Percentiles rank a stretch among this genome's conserved stretches.
Evolutionary conservation across 1,140 invertebrate genomes (phyloP).

Genomic region (Tachypleus tridentatus): DNA sequence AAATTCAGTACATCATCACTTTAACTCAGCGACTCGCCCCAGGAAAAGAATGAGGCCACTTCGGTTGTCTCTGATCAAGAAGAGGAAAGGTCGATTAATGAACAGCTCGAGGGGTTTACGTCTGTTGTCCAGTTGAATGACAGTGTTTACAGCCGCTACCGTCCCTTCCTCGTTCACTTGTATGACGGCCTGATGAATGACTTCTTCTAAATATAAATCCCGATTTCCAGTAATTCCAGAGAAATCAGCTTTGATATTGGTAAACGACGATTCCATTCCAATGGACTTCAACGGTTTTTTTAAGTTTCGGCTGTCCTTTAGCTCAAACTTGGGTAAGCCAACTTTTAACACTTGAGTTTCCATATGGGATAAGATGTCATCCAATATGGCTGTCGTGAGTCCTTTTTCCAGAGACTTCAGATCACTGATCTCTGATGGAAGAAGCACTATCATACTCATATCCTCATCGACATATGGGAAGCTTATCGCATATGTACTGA

Average conservation of each 20-base stretch:
- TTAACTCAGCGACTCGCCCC: too few species aligned
- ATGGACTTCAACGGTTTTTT: conserved; percentile 20
- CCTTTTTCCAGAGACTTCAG: conserved; percentile 21
- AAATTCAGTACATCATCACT: too few species aligned
- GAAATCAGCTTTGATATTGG: conserved; percentile 19
- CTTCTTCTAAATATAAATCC: conserved; percentile 29
- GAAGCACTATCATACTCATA: conserved; percentile 58
- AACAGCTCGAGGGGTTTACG: too few species aligned
- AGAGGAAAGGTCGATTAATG: too few species aligned
- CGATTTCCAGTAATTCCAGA: conserved; percentile 17
- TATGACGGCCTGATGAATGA: conserved; percentile 66
- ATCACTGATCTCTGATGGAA: conserved; percentile 25
- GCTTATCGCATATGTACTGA: conserved; percentile 67
- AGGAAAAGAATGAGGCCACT: too few species aligned
- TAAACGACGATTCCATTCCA: conserved; percentile 22
- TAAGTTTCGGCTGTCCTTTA: conserved; percentile 46
- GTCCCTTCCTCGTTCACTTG: conserved; percentile 68
- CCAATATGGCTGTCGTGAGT: conserved; percentile 20
- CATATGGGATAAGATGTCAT: conserved; percentile 20
- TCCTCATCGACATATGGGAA: conserved; percentile 69
- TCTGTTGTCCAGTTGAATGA: too few species aligned
- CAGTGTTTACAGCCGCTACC: too few species aligned
- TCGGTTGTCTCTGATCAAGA: too few species aligned
- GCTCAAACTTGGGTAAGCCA: conserved; percentile 64
- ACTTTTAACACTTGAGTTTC: conserved; percentile 48